These are phyloP conservation scores for Loripinus fragilis DNA, from an alignment of 2,888 invertebrate genomes.

Conservation along the genomic window DNA sequence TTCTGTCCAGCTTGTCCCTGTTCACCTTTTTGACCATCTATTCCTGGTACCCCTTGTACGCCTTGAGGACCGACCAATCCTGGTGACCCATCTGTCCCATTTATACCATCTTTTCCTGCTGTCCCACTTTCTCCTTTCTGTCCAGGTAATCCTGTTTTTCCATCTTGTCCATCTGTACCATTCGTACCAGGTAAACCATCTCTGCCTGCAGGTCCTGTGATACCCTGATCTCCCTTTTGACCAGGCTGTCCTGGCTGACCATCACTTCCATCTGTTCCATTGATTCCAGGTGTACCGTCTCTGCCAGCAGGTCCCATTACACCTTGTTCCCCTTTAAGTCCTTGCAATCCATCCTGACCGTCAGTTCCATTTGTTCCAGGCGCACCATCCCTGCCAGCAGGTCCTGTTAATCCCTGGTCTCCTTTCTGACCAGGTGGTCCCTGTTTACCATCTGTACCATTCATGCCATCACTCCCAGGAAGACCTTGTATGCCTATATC, in stretches of 20 bases:
- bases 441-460: constrained; percentile 10
- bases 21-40: constrained; percentile 26
- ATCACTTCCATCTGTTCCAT: constrained; percentile 42
- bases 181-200: constrained; percentile 21
- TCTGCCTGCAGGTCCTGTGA: constrained; percentile 21
- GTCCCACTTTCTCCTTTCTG: constrained; percentile 25
- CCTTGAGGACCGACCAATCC: constrained; percentile 35
- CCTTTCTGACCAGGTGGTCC: constrained; percentile 38
- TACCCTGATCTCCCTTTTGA: constrained; percentile 22
- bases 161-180: neutral
- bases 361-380: constrained; percentile 31
- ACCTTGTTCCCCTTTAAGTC: constrained; percentile 36
- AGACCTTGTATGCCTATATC: constrained; percentile 23
- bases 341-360: constrained; percentile 39
- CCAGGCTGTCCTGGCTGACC: constrained; percentile 18
- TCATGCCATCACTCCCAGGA: constrained; percentile 8
- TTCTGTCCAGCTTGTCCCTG: constrained; percentile 21
- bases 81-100: constrained; percentile 31
- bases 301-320: constrained; percentile 27
- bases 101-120: constrained; percentile 28
- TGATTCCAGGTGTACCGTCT: neutral
- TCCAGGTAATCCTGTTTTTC: neutral
- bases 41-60: constrained; percentile 28
- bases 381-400: constrained; percentile 17
- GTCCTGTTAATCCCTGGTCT: constrained; percentile 29